Conservation (phyloP, 2,797 vertebrate genomes). For the Ispidina lecontei region DNA sequence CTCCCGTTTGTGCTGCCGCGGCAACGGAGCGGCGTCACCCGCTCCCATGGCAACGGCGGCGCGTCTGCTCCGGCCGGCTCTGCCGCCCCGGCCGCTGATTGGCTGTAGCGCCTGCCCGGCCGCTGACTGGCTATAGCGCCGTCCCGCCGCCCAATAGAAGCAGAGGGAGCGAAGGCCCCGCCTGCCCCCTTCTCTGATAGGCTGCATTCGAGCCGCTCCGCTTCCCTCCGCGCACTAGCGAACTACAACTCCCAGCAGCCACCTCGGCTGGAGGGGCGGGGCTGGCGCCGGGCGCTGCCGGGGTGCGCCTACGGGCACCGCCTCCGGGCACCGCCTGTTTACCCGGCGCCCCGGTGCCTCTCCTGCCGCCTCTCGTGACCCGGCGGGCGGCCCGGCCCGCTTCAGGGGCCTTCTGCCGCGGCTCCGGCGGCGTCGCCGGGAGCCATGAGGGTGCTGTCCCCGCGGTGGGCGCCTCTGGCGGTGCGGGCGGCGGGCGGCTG, state of each 20-base stretch:
- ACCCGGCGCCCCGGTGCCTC: background rate
- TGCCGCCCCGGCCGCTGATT: background rate
- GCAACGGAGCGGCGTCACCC: constrained; percentile 22
- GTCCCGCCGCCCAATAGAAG: accelerated
- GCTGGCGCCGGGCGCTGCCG: accelerated
- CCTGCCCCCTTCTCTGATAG: background rate
- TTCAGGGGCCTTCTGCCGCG: no score
- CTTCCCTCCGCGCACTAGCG: accelerated
- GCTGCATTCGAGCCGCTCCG: background rate
- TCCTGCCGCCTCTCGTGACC: background rate
- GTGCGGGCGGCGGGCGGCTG: constrained; percentile 62
- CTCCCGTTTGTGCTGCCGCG: background rate
- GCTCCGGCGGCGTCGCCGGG: no score
- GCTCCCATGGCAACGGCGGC: constrained; percentile 46
- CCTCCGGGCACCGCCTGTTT: background rate
- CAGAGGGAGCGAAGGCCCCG: accelerated
- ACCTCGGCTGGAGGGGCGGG: background rate
- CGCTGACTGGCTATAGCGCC: accelerated
- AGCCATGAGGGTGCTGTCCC: background rate
- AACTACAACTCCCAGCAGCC: constrained; percentile 65
- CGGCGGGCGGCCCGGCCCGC: no score
- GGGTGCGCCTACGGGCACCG: background rate
- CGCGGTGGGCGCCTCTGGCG: background rate
- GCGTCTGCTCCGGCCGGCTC: accelerated
- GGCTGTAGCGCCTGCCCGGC: accelerated